phyloP scores from a whole-genome alignment of 2,888 invertebrate genomes.

The Protodeltote pygarga region DNA sequence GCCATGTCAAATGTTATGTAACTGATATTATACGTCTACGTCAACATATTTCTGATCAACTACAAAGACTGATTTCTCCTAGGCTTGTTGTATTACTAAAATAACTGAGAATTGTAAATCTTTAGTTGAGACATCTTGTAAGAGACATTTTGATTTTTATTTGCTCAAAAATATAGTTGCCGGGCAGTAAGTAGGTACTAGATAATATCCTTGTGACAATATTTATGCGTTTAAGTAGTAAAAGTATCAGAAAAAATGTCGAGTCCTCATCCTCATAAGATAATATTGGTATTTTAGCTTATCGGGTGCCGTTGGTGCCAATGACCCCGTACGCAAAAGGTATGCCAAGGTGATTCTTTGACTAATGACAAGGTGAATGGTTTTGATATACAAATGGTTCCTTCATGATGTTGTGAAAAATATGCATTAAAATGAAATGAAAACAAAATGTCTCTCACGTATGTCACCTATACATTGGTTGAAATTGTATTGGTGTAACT shows the following conservation, averaged over 20 bases:
- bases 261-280: conserved; percentile 3
- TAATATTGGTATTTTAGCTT: conserved; percentile 51
- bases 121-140: conserved; percentile 4
- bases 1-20: conserved; percentile 76
- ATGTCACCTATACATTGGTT: conserved; percentile 3
- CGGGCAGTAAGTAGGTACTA: not conserved
- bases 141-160: conserved; percentile 9
- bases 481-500: no score
- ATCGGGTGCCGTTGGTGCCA: conserved; percentile 73
- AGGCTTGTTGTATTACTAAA: conserved; percentile 23
- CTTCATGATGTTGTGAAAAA: conserved; percentile 8
- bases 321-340: conserved; percentile 73
- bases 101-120: conserved; percentile 18
- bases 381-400: conserved; percentile 15
- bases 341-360: conserved; percentile 74
- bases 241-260: conserved; percentile 12
- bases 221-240: not conserved
- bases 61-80: conserved; percentile 21
- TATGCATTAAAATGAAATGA: conserved; percentile 1
- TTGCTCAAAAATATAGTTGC: not conserved
- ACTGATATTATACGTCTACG: conserved; percentile 55
- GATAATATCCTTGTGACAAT: not conserved
- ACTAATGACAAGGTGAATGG: conserved; percentile 60
- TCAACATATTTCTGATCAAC: conserved; percentile 53
- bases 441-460: not conserved